These are phyloP conservation scores for Chelonoidis abingdonii DNA, from an alignment of 2,113 vertebrate species.

Conservation along the genomic window DNA sequence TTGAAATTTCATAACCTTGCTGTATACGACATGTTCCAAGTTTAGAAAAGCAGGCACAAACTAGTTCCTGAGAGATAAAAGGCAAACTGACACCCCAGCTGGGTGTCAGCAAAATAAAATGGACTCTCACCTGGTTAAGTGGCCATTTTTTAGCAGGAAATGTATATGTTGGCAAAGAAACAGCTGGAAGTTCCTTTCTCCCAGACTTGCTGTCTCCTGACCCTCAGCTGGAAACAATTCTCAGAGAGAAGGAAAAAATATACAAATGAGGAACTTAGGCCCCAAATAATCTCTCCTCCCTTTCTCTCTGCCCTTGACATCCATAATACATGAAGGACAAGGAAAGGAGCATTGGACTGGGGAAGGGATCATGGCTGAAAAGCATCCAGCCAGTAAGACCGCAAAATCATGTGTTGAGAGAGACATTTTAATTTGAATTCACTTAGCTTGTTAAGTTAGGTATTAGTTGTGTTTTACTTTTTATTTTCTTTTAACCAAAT, in stretches of 20 bases:
- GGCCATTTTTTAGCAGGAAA: not conserved
- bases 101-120: not conserved
- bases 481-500: not conserved
- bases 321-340: not conserved
- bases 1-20: not conserved
- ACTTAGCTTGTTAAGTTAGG: not conserved
- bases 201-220: not conserved
- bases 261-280: no score
- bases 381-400: not conserved
- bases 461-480: not conserved
- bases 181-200: not conserved
- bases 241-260: no score
- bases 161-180: not conserved
- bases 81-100: not conserved
- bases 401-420: not conserved
- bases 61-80: not conserved
- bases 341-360: not conserved
- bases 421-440: not conserved
- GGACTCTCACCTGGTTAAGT: not conserved
- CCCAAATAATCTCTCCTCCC: not conserved
- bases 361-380: not conserved
- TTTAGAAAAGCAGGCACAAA: not conserved
- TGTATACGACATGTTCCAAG: not conserved
- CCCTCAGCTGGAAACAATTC: no score
- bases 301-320: not conserved